Percentiles rank a stretch among this genome's conserved stretches.
phyloP scores from a whole-genome alignment of 2,888 invertebrate species.

The Stramonita haemastoma region DNA sequence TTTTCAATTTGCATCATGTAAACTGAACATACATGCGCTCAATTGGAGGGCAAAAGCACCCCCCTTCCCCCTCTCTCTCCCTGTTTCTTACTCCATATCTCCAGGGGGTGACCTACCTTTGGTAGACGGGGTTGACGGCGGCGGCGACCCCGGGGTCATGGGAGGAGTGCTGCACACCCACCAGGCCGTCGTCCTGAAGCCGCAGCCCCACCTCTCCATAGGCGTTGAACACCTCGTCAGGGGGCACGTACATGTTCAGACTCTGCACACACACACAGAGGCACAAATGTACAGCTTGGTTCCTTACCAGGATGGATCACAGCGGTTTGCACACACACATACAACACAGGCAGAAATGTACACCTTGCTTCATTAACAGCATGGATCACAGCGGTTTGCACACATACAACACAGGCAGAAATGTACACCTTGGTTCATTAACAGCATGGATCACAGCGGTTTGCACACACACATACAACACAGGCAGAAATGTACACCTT shows the following conservation, averaged over 20 bases:
- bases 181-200: constrained; percentile 56
- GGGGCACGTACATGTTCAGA: constrained; percentile 75
- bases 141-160: constrained; percentile 54
- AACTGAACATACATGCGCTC: neutral
- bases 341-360: constrained; percentile 23
- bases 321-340: too few species aligned
- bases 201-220: constrained; percentile 71
- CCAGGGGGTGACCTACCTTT: constrained; percentile 52
- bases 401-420: too few species aligned
- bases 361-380: too few species aligned
- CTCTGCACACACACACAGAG: constrained; percentile 60
- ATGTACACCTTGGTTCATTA: too few species aligned
- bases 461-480: too few species aligned
- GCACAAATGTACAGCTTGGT: too few species aligned
- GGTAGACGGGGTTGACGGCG: constrained; percentile 66
- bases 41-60: neutral
- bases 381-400: too few species aligned
- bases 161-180: constrained; percentile 51
- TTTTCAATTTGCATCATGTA: too few species aligned
- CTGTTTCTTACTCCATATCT: too few species aligned
- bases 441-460: too few species aligned
- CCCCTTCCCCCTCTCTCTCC: neutral
- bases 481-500: too few species aligned
- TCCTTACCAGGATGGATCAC: too few species aligned
- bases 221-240: constrained; percentile 72